Base-by-base conservation (phyloP, 1,140 invertebrate genomes). In the Drosophila gunungcola region DNA sequence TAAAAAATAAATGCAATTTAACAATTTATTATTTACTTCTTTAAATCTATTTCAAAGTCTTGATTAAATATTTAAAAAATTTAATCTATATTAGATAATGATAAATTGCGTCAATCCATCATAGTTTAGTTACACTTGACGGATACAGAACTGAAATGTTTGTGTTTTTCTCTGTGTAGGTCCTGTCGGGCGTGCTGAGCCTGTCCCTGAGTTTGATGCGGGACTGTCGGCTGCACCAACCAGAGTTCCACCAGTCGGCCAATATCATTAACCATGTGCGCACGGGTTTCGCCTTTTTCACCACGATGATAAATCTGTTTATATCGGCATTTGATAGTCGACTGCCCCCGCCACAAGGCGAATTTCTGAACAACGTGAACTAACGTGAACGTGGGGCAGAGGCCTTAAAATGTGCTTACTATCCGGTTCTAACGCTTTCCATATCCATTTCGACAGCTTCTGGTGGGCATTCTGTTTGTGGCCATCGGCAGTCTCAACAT, bases 401-500 rank as follows among this genome's bases (percentile, higher is more conserved):
- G 46, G 3, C 34, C 16, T 5, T 13, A 16, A 5, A 12, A 39
- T 32, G 21, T 25, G 13, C 27, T 10, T 38, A 13, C 5, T 4
- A 32, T 25, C 42, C 25, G 41, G 16, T 64, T 65, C 46, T 73
- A 82, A 74, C 61, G 38, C 45, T 85, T 46, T 81, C 51, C 34
- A 58, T 68, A 32, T 81, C 48, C 53, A 76, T 80, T 84, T 84
- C 92, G 83, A 93, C 93, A 97, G 96, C 94, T 97, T 64, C 89
- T 95, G 73, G 95, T 97, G 75, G 96, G 96, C 58, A 94, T 97
- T 82, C 93, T 97, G 65, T 96, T 97, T 94, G 94, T 97, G 65
- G 93, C 95, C 73, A 96, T 97, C 91, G 96, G 96, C 56, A 95
- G 95, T 63, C 92, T 97, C 90, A 95, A 97, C 92, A 95, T 97